Conservation (phyloP, 1,140 invertebrate genomes). For the Glomeris maerens region DNA sequence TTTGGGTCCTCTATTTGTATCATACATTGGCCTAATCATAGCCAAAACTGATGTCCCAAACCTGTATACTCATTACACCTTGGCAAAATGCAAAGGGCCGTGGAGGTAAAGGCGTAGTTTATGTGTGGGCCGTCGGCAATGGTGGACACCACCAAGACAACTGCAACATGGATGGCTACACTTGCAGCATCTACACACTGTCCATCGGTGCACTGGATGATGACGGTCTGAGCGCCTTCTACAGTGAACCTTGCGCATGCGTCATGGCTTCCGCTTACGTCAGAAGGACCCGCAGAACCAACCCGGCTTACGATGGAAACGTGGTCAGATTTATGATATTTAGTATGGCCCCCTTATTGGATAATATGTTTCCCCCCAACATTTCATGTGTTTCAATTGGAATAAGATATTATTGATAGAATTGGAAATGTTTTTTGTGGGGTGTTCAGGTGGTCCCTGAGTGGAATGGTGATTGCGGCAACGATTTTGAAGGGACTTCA, state of each 20-base stretch:
- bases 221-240: constrained; percentile 28
- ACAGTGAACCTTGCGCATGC: constrained; percentile 32
- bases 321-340: too few species aligned
- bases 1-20: too few species aligned
- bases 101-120: constrained; percentile 30
- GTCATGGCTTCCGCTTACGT: constrained; percentile 32
- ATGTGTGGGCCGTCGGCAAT: constrained; percentile 37
- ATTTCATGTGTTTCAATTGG: too few species aligned
- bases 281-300: too few species aligned
- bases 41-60: too few species aligned
- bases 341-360: too few species aligned
- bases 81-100: constrained; percentile 26
- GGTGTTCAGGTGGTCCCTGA: constrained; percentile 23
- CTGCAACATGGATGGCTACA: constrained; percentile 36
- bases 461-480: constrained; percentile 19
- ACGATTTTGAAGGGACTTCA: constrained; percentile 35
- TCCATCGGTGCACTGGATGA: constrained; percentile 30
- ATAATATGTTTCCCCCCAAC: too few species aligned
- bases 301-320: too few species aligned
- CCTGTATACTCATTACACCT: not conserved
- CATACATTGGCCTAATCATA: too few species aligned
- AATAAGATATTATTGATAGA: too few species aligned
- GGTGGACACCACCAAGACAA: constrained; percentile 32
- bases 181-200: constrained; percentile 30
- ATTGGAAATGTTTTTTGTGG: too few species aligned